These are phyloP conservation scores for Labeo calbasu DNA, from an alignment of 2,797 vertebrate species.

Conservation along the genomic window DNA sequence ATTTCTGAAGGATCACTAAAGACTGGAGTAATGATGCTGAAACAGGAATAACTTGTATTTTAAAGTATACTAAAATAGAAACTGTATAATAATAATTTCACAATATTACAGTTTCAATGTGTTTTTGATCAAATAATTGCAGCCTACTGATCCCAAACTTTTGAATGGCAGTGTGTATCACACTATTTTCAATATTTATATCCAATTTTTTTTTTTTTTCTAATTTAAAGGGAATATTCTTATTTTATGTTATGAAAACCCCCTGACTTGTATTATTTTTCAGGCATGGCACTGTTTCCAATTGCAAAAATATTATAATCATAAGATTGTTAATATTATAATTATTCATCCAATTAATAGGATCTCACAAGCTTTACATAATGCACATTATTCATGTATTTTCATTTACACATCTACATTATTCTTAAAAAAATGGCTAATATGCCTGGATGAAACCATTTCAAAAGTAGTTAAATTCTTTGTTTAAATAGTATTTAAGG, in stretches of 20 bases:
- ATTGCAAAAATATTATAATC: background rate
- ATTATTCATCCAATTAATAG: slow-evolving; percentile 1
- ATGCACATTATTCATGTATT: slow-evolving; percentile 9
- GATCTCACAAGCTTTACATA: background rate
- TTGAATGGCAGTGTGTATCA: too few relatives aligned
- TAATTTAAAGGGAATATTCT: background rate
- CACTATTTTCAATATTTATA: background rate
- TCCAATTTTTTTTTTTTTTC: background rate
- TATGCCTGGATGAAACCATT: background rate
- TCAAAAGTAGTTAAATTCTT: background rate
- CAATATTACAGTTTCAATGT: too few relatives aligned
- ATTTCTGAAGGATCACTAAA: too few relatives aligned
- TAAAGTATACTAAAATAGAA: too few relatives aligned
- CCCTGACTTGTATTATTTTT: background rate
- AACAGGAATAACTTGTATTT: too few relatives aligned
- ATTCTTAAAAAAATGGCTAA: slow-evolving; percentile 3
- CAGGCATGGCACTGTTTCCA: background rate
- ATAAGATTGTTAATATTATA: background rate
- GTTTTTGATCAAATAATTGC: too few relatives aligned
- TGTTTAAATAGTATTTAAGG: slow-evolving; percentile 17
- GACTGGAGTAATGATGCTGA: too few relatives aligned
- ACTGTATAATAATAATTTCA: too few relatives aligned
- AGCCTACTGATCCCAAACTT: too few relatives aligned
- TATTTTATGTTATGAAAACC: background rate
- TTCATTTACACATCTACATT: background rate